These are phyloP conservation scores for Sebastes taczanowskii DNA, from an alignment of 2,797 vertebrate species.

Conservation along the genomic window DNA sequence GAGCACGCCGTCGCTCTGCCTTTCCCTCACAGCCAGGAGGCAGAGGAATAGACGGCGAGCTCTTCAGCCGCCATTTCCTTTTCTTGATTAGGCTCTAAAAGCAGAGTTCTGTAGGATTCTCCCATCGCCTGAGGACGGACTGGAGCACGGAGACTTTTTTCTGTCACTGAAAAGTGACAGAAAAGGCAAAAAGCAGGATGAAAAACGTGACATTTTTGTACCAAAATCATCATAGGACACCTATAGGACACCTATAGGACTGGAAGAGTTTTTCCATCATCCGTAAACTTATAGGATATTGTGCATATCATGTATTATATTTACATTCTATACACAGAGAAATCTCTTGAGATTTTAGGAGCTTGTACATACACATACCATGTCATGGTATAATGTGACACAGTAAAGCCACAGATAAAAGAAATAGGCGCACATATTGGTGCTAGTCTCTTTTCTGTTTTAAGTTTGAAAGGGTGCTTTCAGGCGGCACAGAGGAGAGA, in stretches of 20 bases:
- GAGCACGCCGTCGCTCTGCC: slow-evolving; percentile 93
- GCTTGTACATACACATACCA: slow-evolving; percentile 70
- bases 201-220: slow-evolving; percentile 52
- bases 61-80: not conserved
- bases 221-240: slow-evolving; percentile 48
- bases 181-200: slow-evolving; percentile 2
- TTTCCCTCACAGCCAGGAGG: slow-evolving; percentile 83
- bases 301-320: slow-evolving; percentile 83
- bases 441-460: slow-evolving; percentile 63
- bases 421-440: slow-evolving; percentile 62
- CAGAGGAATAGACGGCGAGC: slow-evolving; percentile 80
- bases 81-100: slow-evolving; percentile 13
- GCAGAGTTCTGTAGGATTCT: not conserved
- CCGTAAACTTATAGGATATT: slow-evolving; percentile 67
- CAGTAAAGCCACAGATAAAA: slow-evolving; percentile 51
- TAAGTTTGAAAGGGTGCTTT: slow-evolving; percentile 38
- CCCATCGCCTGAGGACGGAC: slow-evolving; percentile 31
- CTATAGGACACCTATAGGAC: slow-evolving; percentile 38
- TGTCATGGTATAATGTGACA: slow-evolving; percentile 47
- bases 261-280: slow-evolving; percentile 31
- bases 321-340: slow-evolving; percentile 73
- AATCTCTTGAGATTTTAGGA: slow-evolving; percentile 62
- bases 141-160: slow-evolving; percentile 38
- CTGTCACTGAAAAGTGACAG: slow-evolving; percentile 7
- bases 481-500: slow-evolving; percentile 21